Evolutionary conservation across 2,888 invertebrate species (phyloP).

Genomic region (Copidosoma aretas): DNA sequence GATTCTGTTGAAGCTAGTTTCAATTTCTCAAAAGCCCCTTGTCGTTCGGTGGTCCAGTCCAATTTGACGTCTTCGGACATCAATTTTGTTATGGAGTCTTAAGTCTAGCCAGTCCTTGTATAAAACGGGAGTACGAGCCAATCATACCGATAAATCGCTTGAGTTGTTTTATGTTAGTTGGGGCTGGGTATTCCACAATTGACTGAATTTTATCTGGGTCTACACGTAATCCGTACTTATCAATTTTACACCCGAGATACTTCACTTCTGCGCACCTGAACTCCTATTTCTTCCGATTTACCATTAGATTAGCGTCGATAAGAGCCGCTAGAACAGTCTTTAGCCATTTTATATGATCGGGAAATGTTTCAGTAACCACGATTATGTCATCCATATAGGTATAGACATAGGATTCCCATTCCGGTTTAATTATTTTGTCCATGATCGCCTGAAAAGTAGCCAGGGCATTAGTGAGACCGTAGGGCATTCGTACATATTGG

Average conservation of each 20-base stretch:
- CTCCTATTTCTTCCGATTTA: not conserved
- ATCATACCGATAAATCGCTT: not conserved
- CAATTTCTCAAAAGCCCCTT: too few relatives aligned
- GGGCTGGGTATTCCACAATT: not conserved
- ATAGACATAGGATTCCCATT: too few relatives aligned
- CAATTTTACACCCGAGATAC: conserved; percentile 45
- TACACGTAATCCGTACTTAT: not conserved
- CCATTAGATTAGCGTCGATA: not conserved
- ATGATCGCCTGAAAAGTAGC: conserved; percentile 21
- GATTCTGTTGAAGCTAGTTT: too few relatives aligned
- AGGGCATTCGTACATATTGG: conserved; percentile 28
- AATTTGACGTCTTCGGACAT: too few relatives aligned
- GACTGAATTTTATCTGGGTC: not conserved
- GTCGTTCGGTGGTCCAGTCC: too few relatives aligned
- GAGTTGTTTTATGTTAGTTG: too few relatives aligned
- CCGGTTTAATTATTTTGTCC: conserved; percentile 31
- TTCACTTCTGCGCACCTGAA: not conserved
- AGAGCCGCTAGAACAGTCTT: not conserved
- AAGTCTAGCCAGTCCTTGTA: too few relatives aligned
- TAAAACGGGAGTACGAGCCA: not conserved
- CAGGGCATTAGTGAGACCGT: conserved; percentile 31
- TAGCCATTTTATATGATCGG: not conserved
- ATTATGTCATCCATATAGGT: too few relatives aligned
- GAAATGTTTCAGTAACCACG: not conserved
- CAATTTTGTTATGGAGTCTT: too few relatives aligned